These are phyloP conservation scores for Emydoidea blandingii DNA, from an alignment of 2,797 vertebrate species.

Conservation along the genomic window DNA sequence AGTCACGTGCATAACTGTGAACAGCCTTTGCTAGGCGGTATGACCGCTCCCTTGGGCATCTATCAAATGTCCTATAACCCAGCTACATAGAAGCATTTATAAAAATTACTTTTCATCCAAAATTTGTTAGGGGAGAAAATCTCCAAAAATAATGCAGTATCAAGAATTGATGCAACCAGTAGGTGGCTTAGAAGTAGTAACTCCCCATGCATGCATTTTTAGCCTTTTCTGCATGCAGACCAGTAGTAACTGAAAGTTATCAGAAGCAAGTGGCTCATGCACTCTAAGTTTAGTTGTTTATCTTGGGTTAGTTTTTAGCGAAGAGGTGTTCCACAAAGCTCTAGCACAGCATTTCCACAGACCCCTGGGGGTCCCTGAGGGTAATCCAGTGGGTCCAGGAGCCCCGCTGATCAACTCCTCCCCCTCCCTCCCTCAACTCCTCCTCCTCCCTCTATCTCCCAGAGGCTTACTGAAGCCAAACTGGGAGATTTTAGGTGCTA, in stretches of 20 bases:
- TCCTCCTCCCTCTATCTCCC: no score
- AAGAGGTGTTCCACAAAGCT: not conserved
- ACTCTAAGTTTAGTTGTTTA: not conserved
- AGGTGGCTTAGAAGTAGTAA: not conserved
- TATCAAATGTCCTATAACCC: not conserved
- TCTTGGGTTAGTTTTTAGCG: not conserved
- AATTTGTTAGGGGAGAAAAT: not conserved
- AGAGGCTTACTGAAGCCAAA: no score
- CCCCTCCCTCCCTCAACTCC: no score
- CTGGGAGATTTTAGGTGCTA: no score
- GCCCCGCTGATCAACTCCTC: no score
- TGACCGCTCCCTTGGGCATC: not conserved
- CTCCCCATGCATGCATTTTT: no score
- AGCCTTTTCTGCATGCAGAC: not conserved
- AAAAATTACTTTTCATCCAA: not conserved
- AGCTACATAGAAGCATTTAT: not conserved
- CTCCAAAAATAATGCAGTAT: not conserved
- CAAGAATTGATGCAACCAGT: not conserved
- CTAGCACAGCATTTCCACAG: no score
- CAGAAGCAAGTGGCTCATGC: not conserved
- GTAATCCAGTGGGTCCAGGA: no score
- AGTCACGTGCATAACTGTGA: not conserved
- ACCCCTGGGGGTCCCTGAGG: no score
- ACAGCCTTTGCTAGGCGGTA: not conserved
- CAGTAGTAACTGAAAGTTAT: not conserved